phyloP scores from a whole-genome alignment of 2,113 vertebrate genomes.

The Nothoprocta perdicaria region DNA sequence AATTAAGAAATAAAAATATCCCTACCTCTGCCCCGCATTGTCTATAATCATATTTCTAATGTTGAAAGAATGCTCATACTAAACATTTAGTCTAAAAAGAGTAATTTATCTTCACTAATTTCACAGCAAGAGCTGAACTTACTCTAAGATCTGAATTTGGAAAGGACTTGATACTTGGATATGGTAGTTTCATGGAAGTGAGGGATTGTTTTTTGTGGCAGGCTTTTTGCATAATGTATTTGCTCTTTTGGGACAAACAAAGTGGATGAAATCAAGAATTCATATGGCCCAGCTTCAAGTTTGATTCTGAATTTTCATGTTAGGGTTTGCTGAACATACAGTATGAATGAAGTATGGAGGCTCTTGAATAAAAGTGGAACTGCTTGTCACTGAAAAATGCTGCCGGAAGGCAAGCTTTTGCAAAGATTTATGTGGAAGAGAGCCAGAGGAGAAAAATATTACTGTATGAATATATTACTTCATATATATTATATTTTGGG shows the following conservation, averaged over 20 bases:
- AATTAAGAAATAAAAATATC: background rate
- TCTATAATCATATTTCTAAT: background rate
- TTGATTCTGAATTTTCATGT: background rate
- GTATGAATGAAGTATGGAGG: background rate
- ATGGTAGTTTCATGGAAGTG: background rate
- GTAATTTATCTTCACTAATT: background rate
- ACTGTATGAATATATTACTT: slow-evolving; percentile 15
- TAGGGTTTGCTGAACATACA: background rate
- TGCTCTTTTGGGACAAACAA: background rate
- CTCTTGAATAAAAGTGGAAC: background rate
- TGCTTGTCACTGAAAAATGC: background rate
- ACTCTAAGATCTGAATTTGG: background rate
- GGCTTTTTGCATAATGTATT: background rate
- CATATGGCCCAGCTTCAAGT: background rate
- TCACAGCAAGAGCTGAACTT: background rate
- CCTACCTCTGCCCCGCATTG: too few relatives aligned
- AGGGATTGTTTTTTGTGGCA: background rate
- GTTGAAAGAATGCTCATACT: background rate
- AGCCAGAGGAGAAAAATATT: slow-evolving; percentile 21
- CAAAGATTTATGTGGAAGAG: background rate
- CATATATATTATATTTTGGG: background rate
- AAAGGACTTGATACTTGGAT: background rate
- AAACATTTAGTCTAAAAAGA: background rate
- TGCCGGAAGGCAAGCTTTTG: background rate
- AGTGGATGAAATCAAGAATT: background rate